Evolutionary conservation across 2,113 vertebrate species (phyloP), one percentile per base, ranked within the genome.

Genomic region (Antechinus stuartii): DNA sequence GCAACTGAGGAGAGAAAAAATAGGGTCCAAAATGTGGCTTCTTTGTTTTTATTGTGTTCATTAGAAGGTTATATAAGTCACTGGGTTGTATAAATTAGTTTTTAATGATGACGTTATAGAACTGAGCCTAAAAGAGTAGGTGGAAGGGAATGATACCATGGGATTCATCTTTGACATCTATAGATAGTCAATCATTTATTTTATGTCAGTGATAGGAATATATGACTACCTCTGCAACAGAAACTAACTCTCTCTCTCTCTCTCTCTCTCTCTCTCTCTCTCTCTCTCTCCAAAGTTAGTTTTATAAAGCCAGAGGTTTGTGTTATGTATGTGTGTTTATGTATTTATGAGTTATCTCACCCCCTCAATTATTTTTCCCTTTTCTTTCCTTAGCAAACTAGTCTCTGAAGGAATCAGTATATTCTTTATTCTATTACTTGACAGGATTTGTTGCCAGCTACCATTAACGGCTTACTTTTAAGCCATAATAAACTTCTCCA

Each of bases 21-120:
- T n/a, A 93, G 26, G 46, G 23, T 56, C 26, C 61, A 96, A 91
- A 91, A 52, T 35, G 24, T 95, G 0, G 27, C 93, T 98, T 94
- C 95, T n/a, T 97, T 95, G 2, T 61, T 95, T 98, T 96, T 95
- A 49, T 84, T 96, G 14, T 91, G 9, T 97, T 98, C 96, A 91
- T 96, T 97, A 96, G 91, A 97, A 97, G 94, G 22, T 95, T 98
- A 92, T 84, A 0, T 49, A 47, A 94, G 93, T 97, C 96, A 98
- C 92, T 50, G 91, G 91, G 94, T 84, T 91, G 94, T 27, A 95
- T 50, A 94, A 96, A 97, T 97, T 94, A 35, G 1, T 84, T n/a
- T 96, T 94, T 91, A 96, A 97, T 46, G 26, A 94, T 96, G 9
- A 98, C 57, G 14, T 96, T 47, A 68, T 68, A 57, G 91, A 97